A percentile compares a stretch with the other conserved stretches of the same genome.
Conservation (phyloP, 2,113 vertebrate genomes). For the Colaptes auratus region DNA sequence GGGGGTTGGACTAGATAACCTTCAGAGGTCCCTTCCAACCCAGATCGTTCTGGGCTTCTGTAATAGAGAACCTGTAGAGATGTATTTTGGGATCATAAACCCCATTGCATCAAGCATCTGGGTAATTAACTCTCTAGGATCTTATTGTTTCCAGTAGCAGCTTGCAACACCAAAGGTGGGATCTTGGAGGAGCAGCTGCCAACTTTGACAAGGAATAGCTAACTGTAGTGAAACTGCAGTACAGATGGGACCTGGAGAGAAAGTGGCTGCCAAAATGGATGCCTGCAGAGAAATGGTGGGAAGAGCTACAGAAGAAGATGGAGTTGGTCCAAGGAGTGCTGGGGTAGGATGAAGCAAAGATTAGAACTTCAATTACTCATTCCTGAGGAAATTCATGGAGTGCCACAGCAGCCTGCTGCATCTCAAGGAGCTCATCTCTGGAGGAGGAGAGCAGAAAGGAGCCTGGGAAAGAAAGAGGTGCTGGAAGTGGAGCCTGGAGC, state of each 20-base stretch:
- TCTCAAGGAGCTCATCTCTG: not conserved
- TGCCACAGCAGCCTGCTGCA: not conserved
- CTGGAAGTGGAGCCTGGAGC: not conserved
- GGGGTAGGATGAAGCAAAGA: not conserved
- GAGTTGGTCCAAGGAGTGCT: not conserved
- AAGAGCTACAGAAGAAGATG: not conserved
- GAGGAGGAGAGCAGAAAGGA: not conserved
- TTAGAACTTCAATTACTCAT: not conserved
- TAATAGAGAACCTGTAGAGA: not conserved
- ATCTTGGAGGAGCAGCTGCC: not conserved
- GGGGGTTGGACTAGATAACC: too few relatives aligned
- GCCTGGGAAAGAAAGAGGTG: not conserved
- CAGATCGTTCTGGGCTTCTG: too few relatives aligned
- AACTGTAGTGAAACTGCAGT: not conserved
- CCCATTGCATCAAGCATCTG: not conserved
- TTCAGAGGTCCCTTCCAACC: too few relatives aligned
- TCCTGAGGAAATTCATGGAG: not conserved
- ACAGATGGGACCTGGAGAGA: not conserved
- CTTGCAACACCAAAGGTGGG: not conserved
- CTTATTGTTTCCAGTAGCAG: not conserved
- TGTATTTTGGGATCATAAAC: not conserved
- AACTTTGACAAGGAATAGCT: not conserved
- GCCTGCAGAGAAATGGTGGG: not conserved
- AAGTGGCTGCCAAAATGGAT: not conserved
- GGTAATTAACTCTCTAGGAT: not conserved